Conservation (phyloP, 2,113 vertebrate genomes). For the Pollachius pollachius region DNA sequence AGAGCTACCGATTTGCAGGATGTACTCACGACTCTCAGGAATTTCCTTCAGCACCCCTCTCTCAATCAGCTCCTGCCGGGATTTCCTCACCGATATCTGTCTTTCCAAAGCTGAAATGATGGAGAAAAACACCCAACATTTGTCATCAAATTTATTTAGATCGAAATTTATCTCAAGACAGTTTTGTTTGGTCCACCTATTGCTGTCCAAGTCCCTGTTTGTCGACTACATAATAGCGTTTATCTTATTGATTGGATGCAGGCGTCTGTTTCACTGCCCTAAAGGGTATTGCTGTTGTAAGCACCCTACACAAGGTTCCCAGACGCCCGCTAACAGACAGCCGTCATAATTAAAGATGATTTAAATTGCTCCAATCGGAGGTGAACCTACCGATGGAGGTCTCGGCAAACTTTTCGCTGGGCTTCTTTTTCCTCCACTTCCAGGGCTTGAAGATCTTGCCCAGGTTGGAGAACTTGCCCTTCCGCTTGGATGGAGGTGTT, state of each 20-base stretch:
- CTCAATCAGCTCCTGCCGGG: conserved; percentile 90
- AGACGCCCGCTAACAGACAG: too few relatives aligned
- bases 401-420: conserved; percentile 91
- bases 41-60: conserved; percentile 90
- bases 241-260: too few relatives aligned
- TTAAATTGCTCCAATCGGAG: too few relatives aligned
- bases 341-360: too few relatives aligned
- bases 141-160: background rate
- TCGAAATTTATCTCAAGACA: background rate
- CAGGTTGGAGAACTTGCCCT: conserved; percentile 90
- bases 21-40: conserved; percentile 83
- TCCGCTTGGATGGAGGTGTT: conserved; percentile 83
- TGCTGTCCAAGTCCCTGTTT: background rate
- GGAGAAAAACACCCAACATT: background rate
- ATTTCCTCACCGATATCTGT: conserved; percentile 92
- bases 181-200: too few relatives aligned
- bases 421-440: conserved; percentile 98
- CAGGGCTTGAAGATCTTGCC: conserved; percentile 95
- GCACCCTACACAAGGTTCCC: too few relatives aligned
- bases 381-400: conserved; percentile 83
- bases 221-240: too few relatives aligned
- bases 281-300: too few relatives aligned
- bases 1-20: background rate
- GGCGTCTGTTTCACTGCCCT: too few relatives aligned
- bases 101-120: conserved; percentile 84